phyloP scores from a whole-genome alignment of 2,888 invertebrate species.

The Coenonympha glycerion region DNA sequence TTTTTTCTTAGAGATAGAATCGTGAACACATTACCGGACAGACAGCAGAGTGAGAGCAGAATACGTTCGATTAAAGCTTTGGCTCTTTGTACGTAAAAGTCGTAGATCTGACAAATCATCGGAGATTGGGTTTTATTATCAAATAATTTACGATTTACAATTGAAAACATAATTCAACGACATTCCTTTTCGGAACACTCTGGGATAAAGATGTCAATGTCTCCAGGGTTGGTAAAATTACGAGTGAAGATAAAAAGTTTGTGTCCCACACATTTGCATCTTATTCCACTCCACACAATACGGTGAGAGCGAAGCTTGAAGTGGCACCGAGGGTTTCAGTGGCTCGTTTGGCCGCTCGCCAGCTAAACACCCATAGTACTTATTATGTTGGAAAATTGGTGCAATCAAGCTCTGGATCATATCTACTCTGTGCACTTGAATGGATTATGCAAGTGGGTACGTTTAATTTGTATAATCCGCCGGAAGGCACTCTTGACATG shows the following conservation, averaged over 20 bases:
- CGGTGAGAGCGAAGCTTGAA: conserved; percentile 32
- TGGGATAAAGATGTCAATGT: not conserved
- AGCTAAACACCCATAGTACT: conserved; percentile 30
- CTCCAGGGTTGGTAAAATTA: conserved; percentile 8
- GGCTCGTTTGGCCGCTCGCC: conserved; percentile 42
- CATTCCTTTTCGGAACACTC: not conserved
- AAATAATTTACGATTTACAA: not conserved
- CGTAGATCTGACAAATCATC: no score
- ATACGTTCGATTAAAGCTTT: no score
- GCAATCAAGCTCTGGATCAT: conserved; percentile 13
- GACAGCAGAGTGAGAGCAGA: no score
- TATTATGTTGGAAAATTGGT: conserved; percentile 19
- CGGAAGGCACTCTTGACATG: conserved; percentile 5
- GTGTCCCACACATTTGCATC: conserved; percentile 24
- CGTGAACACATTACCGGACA: no score
- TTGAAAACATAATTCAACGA: not conserved
- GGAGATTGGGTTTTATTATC: not conserved
- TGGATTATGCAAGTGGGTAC: no score
- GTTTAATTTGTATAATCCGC: not conserved
- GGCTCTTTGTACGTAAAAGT: no score
- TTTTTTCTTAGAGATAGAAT: no score
- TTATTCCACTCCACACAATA: conserved; percentile 24
- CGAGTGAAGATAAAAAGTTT: conserved; percentile 13
- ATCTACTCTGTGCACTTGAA: conserved; percentile 1
- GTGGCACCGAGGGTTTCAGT: conserved; percentile 36